A percentile compares a stretch with the other conserved stretches of the same genome.
Conservation (phyloP, 1,140 invertebrate species). For the Drosophila nigrodunni region DNA sequence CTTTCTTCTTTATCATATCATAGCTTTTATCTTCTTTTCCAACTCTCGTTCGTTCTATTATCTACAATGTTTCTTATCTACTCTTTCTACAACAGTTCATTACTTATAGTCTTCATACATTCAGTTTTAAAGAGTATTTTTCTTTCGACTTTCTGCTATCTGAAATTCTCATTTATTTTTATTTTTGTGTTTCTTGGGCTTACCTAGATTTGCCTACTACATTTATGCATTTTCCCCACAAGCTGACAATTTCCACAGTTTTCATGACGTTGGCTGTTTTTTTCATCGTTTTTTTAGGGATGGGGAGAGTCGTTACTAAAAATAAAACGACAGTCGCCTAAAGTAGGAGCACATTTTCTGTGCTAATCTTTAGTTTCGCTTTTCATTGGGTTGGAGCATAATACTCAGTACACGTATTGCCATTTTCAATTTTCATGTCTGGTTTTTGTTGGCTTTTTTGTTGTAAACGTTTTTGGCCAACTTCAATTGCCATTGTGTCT, state of each 20-base stretch:
- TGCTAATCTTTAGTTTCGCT: slow-evolving; percentile 71
- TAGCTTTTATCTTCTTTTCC: too few relatives aligned
- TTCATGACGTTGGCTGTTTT: slow-evolving; percentile 19
- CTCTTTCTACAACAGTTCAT: background rate
- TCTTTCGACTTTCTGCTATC: background rate
- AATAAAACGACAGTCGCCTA: slow-evolving; percentile 55
- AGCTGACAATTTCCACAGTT: slow-evolving; percentile 52
- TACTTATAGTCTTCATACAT: too few relatives aligned
- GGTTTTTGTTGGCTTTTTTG: slow-evolving; percentile 1
- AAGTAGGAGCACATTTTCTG: slow-evolving; percentile 37
- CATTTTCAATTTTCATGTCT: slow-evolving; percentile 26
- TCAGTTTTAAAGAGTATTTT: background rate
- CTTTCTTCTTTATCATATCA: too few relatives aligned
- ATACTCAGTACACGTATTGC: slow-evolving; percentile 32
- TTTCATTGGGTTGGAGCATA: slow-evolving; percentile 54
- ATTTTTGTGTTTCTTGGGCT: slow-evolving; percentile 34
- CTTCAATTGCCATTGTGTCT: slow-evolving; percentile 44
- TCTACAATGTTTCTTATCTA: too few relatives aligned
- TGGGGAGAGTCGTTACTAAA: slow-evolving; percentile 41
- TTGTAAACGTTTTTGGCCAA: slow-evolving; percentile 31
- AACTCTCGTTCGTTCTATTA: too few relatives aligned
- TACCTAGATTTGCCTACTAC: slow-evolving; percentile 48
- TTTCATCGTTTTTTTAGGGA: slow-evolving; percentile 7
- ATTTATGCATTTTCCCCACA: slow-evolving; percentile 52
- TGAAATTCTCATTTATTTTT: slow-evolving; percentile 8